Conservation (phyloP, 2,797 vertebrate species). For the Peromyscus melanophrys region DNA sequence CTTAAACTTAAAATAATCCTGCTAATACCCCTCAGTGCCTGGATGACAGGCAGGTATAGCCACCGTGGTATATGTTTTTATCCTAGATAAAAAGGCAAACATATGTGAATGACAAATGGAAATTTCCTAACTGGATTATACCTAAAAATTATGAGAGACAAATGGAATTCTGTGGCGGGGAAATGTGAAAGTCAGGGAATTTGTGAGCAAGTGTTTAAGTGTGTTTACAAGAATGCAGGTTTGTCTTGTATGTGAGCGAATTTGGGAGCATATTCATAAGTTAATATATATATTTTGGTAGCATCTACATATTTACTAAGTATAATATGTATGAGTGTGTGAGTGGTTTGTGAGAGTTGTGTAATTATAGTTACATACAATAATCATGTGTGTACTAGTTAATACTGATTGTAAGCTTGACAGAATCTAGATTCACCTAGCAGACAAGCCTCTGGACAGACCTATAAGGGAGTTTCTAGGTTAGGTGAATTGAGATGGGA, state of each 20-base stretch:
- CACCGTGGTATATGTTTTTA: background rate
- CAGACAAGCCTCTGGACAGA: background rate
- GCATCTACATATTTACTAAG: background rate
- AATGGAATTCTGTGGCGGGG: background rate
- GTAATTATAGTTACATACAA: background rate
- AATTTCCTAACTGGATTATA: background rate
- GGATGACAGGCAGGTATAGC: background rate
- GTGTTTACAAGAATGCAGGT: background rate
- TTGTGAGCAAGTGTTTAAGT: background rate
- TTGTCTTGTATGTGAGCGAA: background rate
- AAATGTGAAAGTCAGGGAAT: background rate
- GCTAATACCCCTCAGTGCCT: background rate
- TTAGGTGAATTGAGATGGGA: background rate
- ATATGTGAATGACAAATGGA: background rate
- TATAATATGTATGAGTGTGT: background rate
- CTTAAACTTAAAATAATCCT: background rate
- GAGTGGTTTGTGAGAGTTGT: background rate
- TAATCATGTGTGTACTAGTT: background rate
- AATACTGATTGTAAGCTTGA: background rate
- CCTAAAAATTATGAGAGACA: background rate
- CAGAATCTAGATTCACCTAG: background rate
- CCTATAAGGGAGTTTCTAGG: background rate
- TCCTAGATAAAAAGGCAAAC: background rate
- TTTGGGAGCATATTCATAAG: background rate
- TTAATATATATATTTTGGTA: background rate